These are phyloP conservation scores for Cephus nigrinus DNA, from an alignment of 2,888 invertebrate genomes.

Conservation along the genomic window DNA sequence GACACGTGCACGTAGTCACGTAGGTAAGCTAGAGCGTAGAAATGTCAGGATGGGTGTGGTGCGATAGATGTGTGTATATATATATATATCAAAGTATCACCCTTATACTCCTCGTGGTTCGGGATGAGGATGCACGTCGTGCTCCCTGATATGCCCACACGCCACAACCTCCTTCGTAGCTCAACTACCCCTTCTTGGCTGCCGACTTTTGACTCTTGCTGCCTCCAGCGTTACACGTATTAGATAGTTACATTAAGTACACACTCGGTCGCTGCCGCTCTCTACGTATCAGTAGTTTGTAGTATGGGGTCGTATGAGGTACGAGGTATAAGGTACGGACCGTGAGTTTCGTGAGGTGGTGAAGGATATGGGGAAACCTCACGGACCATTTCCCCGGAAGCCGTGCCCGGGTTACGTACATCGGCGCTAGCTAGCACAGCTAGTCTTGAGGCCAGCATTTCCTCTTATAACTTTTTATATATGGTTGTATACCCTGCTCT, in stretches of 20 bases:
- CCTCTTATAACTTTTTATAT: background rate
- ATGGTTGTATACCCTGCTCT: background rate
- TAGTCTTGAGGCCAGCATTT: background rate
- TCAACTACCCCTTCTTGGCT: background rate
- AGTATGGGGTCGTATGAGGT: background rate
- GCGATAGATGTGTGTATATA: background rate
- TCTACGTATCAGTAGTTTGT: background rate
- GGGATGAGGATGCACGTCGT: conserved; percentile 7
- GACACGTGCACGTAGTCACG: background rate
- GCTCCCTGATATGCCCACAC: conserved; percentile 3
- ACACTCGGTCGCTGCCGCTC: background rate
- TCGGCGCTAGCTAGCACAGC: background rate
- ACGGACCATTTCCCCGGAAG: conserved; percentile 45
- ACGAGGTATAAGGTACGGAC: background rate
- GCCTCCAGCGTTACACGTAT: conserved; percentile 2
- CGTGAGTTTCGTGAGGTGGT: background rate
- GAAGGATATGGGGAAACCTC: conserved; percentile 17
- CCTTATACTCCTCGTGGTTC: background rate
- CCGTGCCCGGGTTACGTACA: conserved; percentile 33
- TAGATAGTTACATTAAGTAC: background rate
- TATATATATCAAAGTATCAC: background rate
- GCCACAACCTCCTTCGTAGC: background rate
- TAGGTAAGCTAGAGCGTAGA: background rate
- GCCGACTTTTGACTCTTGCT: background rate
- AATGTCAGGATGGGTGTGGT: background rate